These are phyloP conservation scores for Liolophura sinensis DNA, from an alignment of 1,140 invertebrate genomes.

Conservation along the genomic window DNA sequence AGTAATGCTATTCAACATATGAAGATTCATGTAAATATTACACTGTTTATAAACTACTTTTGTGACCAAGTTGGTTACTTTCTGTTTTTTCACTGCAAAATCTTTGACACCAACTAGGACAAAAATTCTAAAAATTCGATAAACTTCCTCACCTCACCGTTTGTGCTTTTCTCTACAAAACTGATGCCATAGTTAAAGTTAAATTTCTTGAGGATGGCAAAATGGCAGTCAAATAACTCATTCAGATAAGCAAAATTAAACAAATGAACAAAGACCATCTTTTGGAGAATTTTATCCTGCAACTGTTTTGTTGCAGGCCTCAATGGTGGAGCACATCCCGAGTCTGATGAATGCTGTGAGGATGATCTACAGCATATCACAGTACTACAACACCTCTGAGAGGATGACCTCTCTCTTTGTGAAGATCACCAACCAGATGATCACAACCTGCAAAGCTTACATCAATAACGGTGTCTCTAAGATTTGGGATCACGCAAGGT, in stretches of 20 bases:
- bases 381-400: constrained; percentile 61
- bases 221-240: too few relatives aligned
- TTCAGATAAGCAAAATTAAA: too few relatives aligned
- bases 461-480: constrained; percentile 84
- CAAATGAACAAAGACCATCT: too few relatives aligned
- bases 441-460: constrained; percentile 90
- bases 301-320: constrained; percentile 61
- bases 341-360: constrained; percentile 59
- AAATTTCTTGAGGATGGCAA: too few relatives aligned
- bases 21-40: neutral
- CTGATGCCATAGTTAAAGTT: too few relatives aligned
- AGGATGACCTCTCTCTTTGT: constrained; percentile 61
- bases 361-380: constrained; percentile 61
- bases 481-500: constrained; percentile 86
- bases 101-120: too few relatives aligned
- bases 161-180: too few relatives aligned
- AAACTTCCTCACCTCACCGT: too few relatives aligned
- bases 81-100: too few relatives aligned
- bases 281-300: neutral
- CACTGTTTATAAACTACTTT: too few relatives aligned
- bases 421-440: constrained; percentile 94
- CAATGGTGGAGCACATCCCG: constrained; percentile 58
- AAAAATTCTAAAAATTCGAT: too few relatives aligned
- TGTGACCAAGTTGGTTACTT: too few relatives aligned
- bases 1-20: neutral